Evolutionary conservation across 64 coral and sea anemone genomes (phyloP).

Genomic region (Dendronephthya gigantea): DNA sequence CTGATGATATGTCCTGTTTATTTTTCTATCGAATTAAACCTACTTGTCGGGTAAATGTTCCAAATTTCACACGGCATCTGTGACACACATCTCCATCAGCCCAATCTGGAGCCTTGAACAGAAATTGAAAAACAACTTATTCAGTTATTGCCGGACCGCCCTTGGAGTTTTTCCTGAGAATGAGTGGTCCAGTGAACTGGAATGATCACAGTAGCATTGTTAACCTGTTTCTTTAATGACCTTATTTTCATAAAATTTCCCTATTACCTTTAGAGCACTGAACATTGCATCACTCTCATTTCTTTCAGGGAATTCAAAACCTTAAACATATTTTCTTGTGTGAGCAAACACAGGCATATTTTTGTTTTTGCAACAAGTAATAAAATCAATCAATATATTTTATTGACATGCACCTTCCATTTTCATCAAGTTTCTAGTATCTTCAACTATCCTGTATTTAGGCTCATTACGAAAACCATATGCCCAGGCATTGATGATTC

Average conservation of each 20-base stretch:
- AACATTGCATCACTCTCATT: constrained; percentile 98
- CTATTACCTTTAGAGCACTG: constrained; percentile 66
- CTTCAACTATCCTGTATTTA: constrained; percentile 88
- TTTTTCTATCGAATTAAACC: background rate
- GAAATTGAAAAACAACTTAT: background rate
- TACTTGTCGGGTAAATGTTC: constrained; percentile 89
- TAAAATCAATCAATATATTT: too few species aligned
- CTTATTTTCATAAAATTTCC: too few species aligned
- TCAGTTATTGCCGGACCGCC: too few species aligned
- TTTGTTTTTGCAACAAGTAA: too few species aligned
- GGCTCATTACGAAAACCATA: constrained; percentile 81
- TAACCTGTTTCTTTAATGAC: too few species aligned
- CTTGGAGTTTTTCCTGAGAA: too few species aligned
- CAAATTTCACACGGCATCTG: constrained; percentile 98
- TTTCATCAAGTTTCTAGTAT: constrained; percentile 90
- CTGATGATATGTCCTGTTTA: too few species aligned
- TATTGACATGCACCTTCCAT: constrained; percentile 77
- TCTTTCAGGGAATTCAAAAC: constrained; percentile 62
- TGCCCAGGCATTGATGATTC: constrained; percentile 82
- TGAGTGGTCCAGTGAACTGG: background rate
- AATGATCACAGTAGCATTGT: background rate
- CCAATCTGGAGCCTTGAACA: constrained; percentile 82
- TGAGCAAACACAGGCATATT: too few species aligned
- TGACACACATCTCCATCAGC: constrained; percentile 95
- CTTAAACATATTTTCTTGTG: constrained; percentile 8